Percentiles rank a stretch among this genome's conserved stretches.
Conservation (phyloP, 2,888 invertebrate species). For the Torymus aiolomorphi region DNA sequence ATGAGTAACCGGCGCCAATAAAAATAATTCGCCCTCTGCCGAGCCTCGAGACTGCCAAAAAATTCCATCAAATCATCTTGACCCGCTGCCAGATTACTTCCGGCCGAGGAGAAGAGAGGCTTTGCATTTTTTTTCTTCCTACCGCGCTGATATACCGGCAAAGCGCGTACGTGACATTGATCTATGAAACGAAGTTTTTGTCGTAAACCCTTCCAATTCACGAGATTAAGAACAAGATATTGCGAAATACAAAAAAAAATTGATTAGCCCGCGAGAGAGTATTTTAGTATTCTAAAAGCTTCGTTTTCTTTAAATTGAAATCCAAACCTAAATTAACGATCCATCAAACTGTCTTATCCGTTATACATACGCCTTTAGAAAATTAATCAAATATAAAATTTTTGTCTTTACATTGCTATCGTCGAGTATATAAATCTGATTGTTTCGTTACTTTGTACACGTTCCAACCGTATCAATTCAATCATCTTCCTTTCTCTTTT, state of each 20-base stretch:
- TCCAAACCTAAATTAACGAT: too few relatives aligned
- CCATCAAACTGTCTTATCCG: too few relatives aligned
- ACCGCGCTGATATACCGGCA: slow-evolving; percentile 13
- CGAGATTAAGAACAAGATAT: slow-evolving; percentile 26
- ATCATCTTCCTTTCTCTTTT: too few relatives aligned
- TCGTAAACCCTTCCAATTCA: slow-evolving; percentile 40
- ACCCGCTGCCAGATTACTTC: slow-evolving; percentile 56
- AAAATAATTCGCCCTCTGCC: slow-evolving; percentile 46
- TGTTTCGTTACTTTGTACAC: slow-evolving; percentile 39
- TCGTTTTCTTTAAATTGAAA: too few relatives aligned
- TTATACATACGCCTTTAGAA: too few relatives aligned
- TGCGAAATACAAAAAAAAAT: slow-evolving; percentile 10
- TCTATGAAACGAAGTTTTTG: slow-evolving; percentile 48
- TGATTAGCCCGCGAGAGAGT: slow-evolving; percentile 5
- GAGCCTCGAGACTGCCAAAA: slow-evolving; percentile 43
- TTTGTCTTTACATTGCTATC: background rate
- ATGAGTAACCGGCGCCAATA: slow-evolving; percentile 54
- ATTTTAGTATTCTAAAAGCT: background rate
- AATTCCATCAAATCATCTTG: slow-evolving; percentile 56
- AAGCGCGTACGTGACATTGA: slow-evolving; percentile 46
- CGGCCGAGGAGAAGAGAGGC: slow-evolving; percentile 25
- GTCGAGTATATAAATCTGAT: slow-evolving; percentile 5
- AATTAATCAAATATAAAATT: too few relatives aligned
- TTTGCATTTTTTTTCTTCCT: slow-evolving; percentile 43
- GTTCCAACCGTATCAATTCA: too few relatives aligned